Base-by-base conservation (phyloP, 2,888 invertebrate genomes). In the Lobophora halterata region DNA sequence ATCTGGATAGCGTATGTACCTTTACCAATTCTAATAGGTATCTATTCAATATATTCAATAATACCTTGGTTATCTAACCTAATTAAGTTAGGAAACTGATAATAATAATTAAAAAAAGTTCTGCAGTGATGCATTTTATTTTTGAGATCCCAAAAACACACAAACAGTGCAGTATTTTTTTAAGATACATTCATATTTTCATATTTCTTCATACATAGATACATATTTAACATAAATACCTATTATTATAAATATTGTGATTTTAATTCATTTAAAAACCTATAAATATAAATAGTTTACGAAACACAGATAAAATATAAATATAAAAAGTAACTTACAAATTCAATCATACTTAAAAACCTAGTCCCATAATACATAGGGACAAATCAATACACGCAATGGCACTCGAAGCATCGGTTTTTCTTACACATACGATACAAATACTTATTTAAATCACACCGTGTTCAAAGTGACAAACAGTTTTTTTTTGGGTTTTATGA, bases 101-200 rank as follows among this genome's bases (percentile, higher is more conserved):
- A 12, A 23, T 6, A 8, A 6, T 14, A 61, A 59, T 46, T 51
- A 58, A 60, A 64, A 37, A 48, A 28, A 33, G 19, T 47, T 32
- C 48, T 73, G 72, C 76, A 78, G 66, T 73, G 71, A 74, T 78
- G 79, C 67, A 73, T 75, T 81, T 80, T 83, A 80, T 86, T 87
- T 83, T 82, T 83, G 87, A 86, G 86, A 88, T 87, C 86, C 80
- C 87, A 87, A 88, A 87, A 87, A 88, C 85, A 83, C 85, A 77
- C 79, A 79, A 81, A 86, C 76, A 61, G 81, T 81, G 82, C 78
- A 77, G 62, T 58, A 55, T 39, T 59, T 57, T 60, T 50, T 54
- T 51, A 14, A 25, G 19, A 52, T 63, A 51, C 41, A 57, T 58
- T 53, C 49, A 48, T 54, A 52, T 47, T 55, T 56, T 47, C 55